Percentiles rank a stretch among this genome's conserved stretches.
These are phyloP conservation scores for Aquila chrysaetos DNA, from an alignment of 2,797 vertebrate genomes.

Conservation along the genomic window DNA sequence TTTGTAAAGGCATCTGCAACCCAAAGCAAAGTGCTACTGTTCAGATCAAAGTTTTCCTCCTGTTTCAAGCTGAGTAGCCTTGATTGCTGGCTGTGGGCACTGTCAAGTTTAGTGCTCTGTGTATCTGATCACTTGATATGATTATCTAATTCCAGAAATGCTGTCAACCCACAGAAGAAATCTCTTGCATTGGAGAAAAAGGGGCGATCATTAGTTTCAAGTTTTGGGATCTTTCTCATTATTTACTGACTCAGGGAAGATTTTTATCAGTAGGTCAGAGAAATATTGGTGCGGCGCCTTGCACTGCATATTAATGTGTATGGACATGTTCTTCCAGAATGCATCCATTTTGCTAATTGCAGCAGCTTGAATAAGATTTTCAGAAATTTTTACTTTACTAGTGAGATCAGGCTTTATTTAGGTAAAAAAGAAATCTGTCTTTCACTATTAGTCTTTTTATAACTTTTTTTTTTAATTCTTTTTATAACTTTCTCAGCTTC, in stretches of 20 bases:
- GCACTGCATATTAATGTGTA: neutral
- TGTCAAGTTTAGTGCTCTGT: neutral
- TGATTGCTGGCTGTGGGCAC: neutral
- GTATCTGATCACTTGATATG: neutral
- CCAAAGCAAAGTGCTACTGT: neutral
- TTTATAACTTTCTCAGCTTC: neutral
- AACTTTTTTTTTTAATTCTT: neutral
- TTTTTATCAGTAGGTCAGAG: neutral
- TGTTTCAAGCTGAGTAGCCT: neutral
- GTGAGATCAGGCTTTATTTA: neutral
- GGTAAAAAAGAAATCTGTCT: neutral
- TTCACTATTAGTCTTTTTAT: neutral
- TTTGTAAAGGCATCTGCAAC: neutral
- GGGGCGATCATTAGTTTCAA: neutral
- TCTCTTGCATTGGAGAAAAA: neutral
- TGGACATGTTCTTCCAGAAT: neutral
- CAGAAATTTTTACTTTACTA: neutral
- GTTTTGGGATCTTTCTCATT: neutral
- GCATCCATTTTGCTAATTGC: neutral
- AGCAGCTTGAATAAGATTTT: neutral
- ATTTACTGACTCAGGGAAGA: neutral
- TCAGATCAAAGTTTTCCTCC: neutral
- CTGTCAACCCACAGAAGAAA: neutral
- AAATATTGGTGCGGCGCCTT: neutral
- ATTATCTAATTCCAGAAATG: neutral